Evolutionary conservation across 2,888 invertebrate species (phyloP), one percentile per base, ranked within the genome.

Genomic region (Adelognathus sp.): DNA sequence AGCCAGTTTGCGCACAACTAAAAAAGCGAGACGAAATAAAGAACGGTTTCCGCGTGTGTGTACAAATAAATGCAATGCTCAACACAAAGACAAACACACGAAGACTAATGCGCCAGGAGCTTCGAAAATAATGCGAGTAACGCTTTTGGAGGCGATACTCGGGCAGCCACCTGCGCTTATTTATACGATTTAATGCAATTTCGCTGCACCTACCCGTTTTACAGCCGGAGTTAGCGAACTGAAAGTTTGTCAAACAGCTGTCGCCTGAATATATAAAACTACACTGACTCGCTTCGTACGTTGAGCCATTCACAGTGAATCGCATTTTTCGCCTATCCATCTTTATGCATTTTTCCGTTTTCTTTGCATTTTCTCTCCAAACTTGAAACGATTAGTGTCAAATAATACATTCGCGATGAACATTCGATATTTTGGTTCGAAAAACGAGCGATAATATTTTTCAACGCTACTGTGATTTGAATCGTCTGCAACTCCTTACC

Each of bases 211-310:
- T 58, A 56, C 39, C n/a, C 39, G 39, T 66, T 66, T 36, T 14
- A 50, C 56, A 46, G 33, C 14, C 18, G 16, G 31, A 36, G 54
- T 31, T 16, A 60, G 50, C 36, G 9, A 58, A 73, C 27, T 27
- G 56, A 66, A 72, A 39, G 14, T 74, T 73, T 66, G n/a, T 58
- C 21, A n/a, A 33, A 36, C 73, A 73, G 66, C 66, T 52, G 73
- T 16, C 16, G 73, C 39, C 24, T 11, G 39, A 50, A 24, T 58
- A 31, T 7, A 29, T n/a, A 9, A 66, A 61, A 14, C n/a, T n/a
- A n/a, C n/a, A n/a, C n/a, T n/a, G n/a, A n/a, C 41, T 66, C 36
- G 16, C 21, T 46, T 27, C 18, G 66, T 36, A 39, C n/a, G n/a
- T 46, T 50, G 27, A 39, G 16, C 24, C 56, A 27, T 60, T 74